phyloP scores from a whole-genome alignment of 2,797 vertebrate species.

The Phaenicophaeus curvirostris region DNA sequence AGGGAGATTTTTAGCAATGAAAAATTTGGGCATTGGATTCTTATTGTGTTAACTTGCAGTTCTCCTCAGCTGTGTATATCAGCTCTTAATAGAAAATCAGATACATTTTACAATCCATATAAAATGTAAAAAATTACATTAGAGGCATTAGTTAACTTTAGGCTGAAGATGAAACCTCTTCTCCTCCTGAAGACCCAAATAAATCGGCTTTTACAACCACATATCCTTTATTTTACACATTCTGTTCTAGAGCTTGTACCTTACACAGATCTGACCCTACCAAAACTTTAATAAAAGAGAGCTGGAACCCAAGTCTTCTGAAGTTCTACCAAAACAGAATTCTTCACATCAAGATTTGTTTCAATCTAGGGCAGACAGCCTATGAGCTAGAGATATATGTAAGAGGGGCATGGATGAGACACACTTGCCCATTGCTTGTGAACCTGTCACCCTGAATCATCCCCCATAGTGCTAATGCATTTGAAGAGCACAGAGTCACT shows the following conservation, averaged over 20 bases:
- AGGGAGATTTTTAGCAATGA: not conserved
- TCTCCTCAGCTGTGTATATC: not conserved
- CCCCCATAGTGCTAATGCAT: not conserved
- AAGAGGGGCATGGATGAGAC: slow-evolving; percentile 22
- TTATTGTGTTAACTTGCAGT: not conserved
- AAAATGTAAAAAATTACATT: not conserved
- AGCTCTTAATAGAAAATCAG: not conserved
- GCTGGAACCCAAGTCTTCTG: not conserved
- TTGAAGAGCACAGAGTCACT: slow-evolving; percentile 42
- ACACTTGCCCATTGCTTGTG: not conserved
- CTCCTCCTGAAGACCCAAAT: not conserved
- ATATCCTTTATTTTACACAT: not conserved
- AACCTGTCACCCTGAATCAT: slow-evolving; percentile 54
- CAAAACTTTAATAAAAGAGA: not conserved
- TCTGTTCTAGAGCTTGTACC: not conserved
- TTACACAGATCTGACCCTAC: not conserved
- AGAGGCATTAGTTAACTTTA: not conserved
- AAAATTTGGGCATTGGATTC: not conserved
- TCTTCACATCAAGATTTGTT: not conserved
- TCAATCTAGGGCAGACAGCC: not conserved
- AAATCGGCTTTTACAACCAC: not conserved
- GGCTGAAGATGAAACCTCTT: not conserved
- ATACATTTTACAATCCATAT: not conserved
- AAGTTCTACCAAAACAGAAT: not conserved
- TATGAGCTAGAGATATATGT: not conserved